Base-by-base conservation (phyloP, 1,140 invertebrate genomes). In the Episyrphus balteatus region DNA sequence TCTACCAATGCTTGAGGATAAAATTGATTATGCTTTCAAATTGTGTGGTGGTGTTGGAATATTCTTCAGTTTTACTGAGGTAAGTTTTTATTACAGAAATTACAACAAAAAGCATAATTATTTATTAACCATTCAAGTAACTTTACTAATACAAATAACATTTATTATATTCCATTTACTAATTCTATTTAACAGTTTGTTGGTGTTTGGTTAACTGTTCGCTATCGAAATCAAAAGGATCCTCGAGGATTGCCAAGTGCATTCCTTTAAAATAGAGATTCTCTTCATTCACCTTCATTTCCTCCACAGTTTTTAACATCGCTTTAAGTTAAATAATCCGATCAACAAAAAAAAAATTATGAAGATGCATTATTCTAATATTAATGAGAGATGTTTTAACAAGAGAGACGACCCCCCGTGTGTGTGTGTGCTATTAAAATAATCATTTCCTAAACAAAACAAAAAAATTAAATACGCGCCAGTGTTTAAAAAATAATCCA, bases 41-140 rank as follows among this genome's bases (percentile, higher is more conserved):
- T 72, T 88, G 5, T 88, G 87, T 59, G 93, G 93, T 44, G 87
- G 88, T 44, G 83, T 96, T 57, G 92, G 92, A 50, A 72, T 98
- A 26, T 94, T 98, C 71, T 97, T 97, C 73, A 95, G 92, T 62
- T 96, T 97, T 66, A 94, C 92, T 42, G 92, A 98, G 88, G 93
- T 96, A 78, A 74, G 55, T 57, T 12, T 31, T 12, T 17, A 14
- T 37, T 14, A 37, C 13, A 37, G 10, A 37, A n/a, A 14, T n/a
- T 14, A 37, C 33, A 34, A 34, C 33, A 34, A 34, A 37, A 11
- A 5, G 15, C 13, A 37, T 14, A 37, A 3, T 37, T 3, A 14
- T n/a, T 34, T 5, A n/a, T 37, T 21, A 17, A 17, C 6, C 3
- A 38, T 10, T 38, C 3, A n/a, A 13, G 10, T 12, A 12, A 3